Evolutionary conservation across 2,113 vertebrate genomes (phyloP), one percentile per base, ranked within the genome.

Genomic region (Hemicordylus capensis): DNA sequence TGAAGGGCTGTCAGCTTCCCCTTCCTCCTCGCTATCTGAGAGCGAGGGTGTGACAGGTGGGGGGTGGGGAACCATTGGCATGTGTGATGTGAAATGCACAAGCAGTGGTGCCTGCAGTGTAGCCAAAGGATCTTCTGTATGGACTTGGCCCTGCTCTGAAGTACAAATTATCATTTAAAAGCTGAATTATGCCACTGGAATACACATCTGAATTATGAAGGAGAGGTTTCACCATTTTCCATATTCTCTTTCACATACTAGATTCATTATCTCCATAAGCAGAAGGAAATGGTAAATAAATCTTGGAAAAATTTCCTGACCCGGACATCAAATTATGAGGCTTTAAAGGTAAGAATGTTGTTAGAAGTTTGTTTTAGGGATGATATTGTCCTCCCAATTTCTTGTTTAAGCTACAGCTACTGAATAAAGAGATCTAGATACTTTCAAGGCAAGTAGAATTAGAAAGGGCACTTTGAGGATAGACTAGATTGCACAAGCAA

Each of bases 311-410:
- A 94, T 78, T 98, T 97, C 64, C 94, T 99, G 70, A 80, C 96
- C 76, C 98, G 95, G 86, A 99, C 98, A 22, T 98, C 98, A 63
- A 96, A 97, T 91, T 95, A 96, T 87, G 96, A 98, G 91, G 90
- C 95, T 79, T 84, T 99, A 87, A 98, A 98, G 98, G 99, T 99
- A 94, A 70, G 90, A 90, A 81, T 20, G 15, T 34, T 58, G 3
- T 31, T 67, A 69, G 39, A 85, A 17, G 34, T 9, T 48, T 22
- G 22, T n/a, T n/a, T 26, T 26, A 24, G 22, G 12, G n/a, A 51
- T 67, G 34, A 39, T 14, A 54, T 12, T 54, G 51, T 54, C 17
- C 17, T 54, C 51, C n/a, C 51, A 54, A 51, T 51, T 8, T 12
- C 12, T 8, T 6, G 12, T 12, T 8, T 6, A 51, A 51, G 31